phyloP scores from a whole-genome alignment of 2,113 vertebrate genomes.

The Glaucidium brasilianum region DNA sequence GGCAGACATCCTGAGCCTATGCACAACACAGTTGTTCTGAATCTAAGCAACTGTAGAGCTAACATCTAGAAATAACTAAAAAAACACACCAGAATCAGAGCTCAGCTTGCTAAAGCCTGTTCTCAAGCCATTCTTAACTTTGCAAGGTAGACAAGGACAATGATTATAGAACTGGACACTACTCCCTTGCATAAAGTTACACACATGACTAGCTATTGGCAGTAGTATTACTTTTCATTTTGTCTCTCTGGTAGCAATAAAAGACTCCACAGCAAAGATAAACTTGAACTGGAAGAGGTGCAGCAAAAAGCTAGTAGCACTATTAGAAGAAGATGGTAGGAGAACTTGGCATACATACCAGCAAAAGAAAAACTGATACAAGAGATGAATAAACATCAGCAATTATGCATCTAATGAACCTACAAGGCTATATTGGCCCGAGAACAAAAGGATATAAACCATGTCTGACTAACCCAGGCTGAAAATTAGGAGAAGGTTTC shows the following conservation, averaged over 20 bases:
- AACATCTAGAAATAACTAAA: neutral
- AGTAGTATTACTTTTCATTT: neutral
- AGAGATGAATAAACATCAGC: neutral
- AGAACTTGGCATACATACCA: neutral
- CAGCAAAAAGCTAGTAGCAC: neutral
- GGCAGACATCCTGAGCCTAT: neutral
- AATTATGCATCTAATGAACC: slow-evolving; percentile 5
- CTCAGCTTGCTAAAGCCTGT: neutral
- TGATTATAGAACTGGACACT: neutral
- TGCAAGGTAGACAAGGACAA: neutral
- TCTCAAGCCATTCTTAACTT: neutral
- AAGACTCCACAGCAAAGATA: neutral
- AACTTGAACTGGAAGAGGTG: neutral
- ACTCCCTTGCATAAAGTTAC: neutral
- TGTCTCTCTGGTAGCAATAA: neutral
- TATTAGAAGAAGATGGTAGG: neutral
- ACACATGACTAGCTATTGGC: neutral
- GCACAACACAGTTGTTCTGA: neutral
- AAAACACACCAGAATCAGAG: neutral
- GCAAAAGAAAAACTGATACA: neutral
- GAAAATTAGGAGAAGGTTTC: neutral
- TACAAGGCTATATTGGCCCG: neutral
- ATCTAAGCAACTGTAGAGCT: neutral
- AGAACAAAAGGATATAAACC: slow-evolving; percentile 16
- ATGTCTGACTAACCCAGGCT: neutral